Evolutionary conservation across 2,113 vertebrate species (phyloP).

Genomic region (Anser brachyrhynchus): DNA sequence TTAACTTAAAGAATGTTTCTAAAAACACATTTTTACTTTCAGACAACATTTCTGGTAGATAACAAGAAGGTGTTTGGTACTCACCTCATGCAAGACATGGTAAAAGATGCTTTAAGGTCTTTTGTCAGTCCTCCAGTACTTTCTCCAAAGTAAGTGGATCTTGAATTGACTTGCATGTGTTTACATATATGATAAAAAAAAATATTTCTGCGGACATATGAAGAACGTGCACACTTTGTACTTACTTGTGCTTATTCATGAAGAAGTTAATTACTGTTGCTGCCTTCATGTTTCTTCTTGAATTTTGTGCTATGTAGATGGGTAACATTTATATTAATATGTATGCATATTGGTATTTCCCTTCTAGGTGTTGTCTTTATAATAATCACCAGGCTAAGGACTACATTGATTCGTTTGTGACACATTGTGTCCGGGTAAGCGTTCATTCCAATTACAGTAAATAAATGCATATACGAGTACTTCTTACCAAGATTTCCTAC

Average conservation of each 20-base stretch:
- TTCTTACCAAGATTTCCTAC: background rate
- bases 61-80: slow-evolving; percentile 98
- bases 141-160: slow-evolving; percentile 90
- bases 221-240: background rate
- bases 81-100: slow-evolving; percentile 98
- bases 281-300: background rate
- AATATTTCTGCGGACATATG: background rate
- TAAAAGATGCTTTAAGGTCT: slow-evolving; percentile 94
- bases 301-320: background rate
- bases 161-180: background rate
- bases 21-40: slow-evolving; percentile 34
- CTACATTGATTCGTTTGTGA: slow-evolving; percentile 98
- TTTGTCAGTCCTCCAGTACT: slow-evolving; percentile 98
- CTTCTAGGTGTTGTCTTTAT: slow-evolving; percentile 92
- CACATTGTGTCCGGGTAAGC: slow-evolving; percentile 94
- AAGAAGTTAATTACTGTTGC: background rate
- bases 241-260: background rate
- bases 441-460: background rate
- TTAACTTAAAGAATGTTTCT: background rate
- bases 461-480: background rate
- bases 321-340: background rate
- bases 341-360: background rate
- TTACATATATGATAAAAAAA: background rate
- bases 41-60: slow-evolving; percentile 97
- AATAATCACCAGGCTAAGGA: slow-evolving; percentile 99